A percentile compares a stretch with the other conserved stretches of the same genome.
Conservation (phyloP, 2,113 vertebrate species). For the Osmerus eperlanus region DNA sequence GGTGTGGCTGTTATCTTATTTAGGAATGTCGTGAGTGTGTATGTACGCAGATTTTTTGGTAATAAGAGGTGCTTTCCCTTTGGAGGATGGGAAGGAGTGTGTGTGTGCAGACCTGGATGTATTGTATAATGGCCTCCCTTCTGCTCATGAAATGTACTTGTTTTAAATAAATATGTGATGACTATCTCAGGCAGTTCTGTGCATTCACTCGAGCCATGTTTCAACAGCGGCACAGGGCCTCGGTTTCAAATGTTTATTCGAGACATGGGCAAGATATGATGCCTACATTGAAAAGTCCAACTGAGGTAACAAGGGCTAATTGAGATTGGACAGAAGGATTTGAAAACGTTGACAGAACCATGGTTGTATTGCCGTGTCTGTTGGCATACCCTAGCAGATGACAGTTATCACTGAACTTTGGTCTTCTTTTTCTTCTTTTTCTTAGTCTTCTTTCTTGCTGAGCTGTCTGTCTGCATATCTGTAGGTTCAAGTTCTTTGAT, state of each 20-base stretch:
- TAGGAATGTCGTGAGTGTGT: not conserved
- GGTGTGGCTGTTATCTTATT: not conserved
- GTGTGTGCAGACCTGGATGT: constrained; percentile 17
- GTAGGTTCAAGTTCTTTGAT: too few relatives aligned
- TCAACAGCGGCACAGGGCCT: too few relatives aligned
- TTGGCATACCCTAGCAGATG: not conserved
- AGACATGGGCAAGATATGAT: not conserved
- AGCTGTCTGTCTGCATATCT: not conserved
- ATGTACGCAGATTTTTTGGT: not conserved
- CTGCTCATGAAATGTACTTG: constrained; percentile 54
- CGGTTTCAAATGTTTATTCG: not conserved
- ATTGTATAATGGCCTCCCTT: constrained; percentile 19
- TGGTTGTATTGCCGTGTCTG: not conserved
- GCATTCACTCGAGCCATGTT: not conserved
- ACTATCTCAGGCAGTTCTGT: not conserved
- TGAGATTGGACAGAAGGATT: too few relatives aligned
- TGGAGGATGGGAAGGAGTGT: constrained; percentile 22
- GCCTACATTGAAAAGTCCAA: too few relatives aligned
- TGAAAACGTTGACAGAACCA: too few relatives aligned
- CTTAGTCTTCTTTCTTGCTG: constrained; percentile 38
- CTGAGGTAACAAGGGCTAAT: too few relatives aligned
- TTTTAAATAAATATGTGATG: constrained; percentile 56
- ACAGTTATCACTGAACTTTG: constrained; percentile 7
- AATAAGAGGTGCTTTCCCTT: constrained; percentile 32
- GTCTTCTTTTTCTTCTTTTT: constrained; percentile 33